Conservation (phyloP, 2,113 vertebrate genomes). For the Mus pahari region DNA sequence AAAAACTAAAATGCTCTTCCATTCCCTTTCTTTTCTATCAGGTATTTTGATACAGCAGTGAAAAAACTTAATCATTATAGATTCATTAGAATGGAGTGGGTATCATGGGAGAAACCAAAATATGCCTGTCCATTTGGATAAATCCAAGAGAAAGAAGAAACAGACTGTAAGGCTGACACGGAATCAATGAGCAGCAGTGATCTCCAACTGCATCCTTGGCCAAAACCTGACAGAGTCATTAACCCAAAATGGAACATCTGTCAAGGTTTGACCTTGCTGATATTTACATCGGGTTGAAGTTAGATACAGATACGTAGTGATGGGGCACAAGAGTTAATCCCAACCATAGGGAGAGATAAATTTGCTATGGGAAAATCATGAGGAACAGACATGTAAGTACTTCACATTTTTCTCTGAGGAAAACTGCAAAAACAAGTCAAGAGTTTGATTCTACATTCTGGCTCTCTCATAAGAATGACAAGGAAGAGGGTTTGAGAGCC, state of each 20-base stretch:
- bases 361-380: not conserved
- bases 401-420: not conserved
- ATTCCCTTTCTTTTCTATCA: not conserved
- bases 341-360: not conserved
- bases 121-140: not conserved
- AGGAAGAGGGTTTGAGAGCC: constrained; percentile 59
- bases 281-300: constrained; percentile 55
- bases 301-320: not conserved
- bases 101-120: constrained; percentile 24
- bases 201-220: not conserved
- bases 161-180: not conserved
- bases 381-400: not conserved
- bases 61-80: not conserved
- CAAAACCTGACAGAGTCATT: constrained; percentile 36
- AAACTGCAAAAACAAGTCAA: not conserved
- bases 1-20: not conserved
- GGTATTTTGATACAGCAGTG: not conserved
- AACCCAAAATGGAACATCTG: constrained; percentile 47
- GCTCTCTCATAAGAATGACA: constrained; percentile 54
- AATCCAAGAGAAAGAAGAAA: constrained; percentile 19
- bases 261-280: constrained; percentile 61
- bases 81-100: not conserved
- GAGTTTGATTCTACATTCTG: constrained; percentile 32
- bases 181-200: not conserved
- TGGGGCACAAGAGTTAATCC: constrained; percentile 30